A percentile compares a stretch with the other conserved stretches of the same genome.
These are phyloP conservation scores for Grammomys dolichurus DNA, from an alignment of 2,113 vertebrate species.

Conservation along the genomic window DNA sequence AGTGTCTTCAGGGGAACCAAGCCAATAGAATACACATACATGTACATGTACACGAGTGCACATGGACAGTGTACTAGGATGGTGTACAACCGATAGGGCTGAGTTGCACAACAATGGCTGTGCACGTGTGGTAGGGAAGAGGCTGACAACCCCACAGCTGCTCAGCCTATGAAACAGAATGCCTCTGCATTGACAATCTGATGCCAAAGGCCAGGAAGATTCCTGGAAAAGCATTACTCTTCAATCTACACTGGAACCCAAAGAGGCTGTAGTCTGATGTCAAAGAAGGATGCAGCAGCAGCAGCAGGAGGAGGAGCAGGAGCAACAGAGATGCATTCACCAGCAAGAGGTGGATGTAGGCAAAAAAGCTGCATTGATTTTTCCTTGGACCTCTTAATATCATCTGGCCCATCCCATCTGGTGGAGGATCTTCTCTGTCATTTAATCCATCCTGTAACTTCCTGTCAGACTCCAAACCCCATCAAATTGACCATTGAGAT, in stretches of 20 bases:
- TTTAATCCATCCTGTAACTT: background rate
- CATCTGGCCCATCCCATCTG: background rate
- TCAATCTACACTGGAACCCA: background rate
- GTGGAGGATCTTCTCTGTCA: background rate
- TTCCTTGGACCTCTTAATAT: background rate
- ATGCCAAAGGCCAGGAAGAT: background rate
- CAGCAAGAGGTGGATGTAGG: background rate
- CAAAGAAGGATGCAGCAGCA: background rate
- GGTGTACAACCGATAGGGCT: background rate
- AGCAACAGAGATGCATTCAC: background rate
- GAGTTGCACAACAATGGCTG: background rate
- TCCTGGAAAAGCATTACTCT: background rate
- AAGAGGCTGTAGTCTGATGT: background rate
- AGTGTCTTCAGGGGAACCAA: background rate
- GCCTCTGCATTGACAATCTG: background rate
- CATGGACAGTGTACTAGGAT: background rate
- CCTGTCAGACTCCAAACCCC: background rate
- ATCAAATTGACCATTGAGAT: background rate
- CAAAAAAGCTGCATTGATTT: background rate
- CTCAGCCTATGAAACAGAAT: background rate
- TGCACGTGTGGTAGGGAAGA: background rate
- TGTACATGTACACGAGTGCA: background rate
- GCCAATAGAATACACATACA: background rate
- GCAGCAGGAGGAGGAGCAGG: accelerated
- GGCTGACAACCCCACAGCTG: background rate